Percentiles rank a stretch among this genome's conserved stretches.
phyloP scores from a whole-genome alignment of 2,888 invertebrate species.

The Trilocha varians region DNA sequence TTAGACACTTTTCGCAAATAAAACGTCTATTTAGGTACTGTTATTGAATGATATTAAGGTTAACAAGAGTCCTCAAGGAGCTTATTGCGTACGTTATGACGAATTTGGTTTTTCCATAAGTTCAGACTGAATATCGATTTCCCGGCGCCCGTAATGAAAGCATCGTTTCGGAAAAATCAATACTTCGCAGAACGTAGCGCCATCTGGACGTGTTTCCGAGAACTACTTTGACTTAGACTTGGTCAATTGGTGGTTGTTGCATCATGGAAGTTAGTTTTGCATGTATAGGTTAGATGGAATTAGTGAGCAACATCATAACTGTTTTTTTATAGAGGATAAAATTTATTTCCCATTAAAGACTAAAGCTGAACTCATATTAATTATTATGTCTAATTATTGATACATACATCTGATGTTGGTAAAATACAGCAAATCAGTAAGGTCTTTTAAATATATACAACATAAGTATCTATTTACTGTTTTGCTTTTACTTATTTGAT shows the following conservation, averaged over 20 bases:
- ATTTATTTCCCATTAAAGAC: too few relatives aligned
- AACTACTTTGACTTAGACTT: conserved; percentile 6
- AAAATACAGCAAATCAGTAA: too few relatives aligned
- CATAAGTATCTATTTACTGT: too few relatives aligned
- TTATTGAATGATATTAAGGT: conserved; percentile 2
- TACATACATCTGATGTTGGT: too few relatives aligned
- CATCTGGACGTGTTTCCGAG: conserved; percentile 31
- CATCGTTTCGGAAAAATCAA: conserved; percentile 48
- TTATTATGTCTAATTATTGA: too few relatives aligned
- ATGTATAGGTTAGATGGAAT: not conserved
- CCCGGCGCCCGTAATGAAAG: conserved; percentile 24
- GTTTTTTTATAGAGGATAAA: too few relatives aligned
- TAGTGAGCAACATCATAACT: not conserved
- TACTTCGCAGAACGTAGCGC: conserved; percentile 40
- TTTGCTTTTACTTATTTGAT: too few relatives aligned
- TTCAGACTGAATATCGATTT: conserved; percentile 58
- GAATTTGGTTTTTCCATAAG: conserved; percentile 43
- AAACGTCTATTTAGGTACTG: not conserved
- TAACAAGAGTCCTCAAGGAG: not conserved
- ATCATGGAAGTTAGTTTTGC: not conserved
- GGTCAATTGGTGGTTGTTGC: not conserved
- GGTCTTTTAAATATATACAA: too few relatives aligned
- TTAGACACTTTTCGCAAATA: conserved; percentile 3
- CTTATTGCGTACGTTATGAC: conserved; percentile 20
- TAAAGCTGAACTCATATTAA: too few relatives aligned